Conservation (phyloP, 2,113 vertebrate species). For the Silurus glanis region DNA sequence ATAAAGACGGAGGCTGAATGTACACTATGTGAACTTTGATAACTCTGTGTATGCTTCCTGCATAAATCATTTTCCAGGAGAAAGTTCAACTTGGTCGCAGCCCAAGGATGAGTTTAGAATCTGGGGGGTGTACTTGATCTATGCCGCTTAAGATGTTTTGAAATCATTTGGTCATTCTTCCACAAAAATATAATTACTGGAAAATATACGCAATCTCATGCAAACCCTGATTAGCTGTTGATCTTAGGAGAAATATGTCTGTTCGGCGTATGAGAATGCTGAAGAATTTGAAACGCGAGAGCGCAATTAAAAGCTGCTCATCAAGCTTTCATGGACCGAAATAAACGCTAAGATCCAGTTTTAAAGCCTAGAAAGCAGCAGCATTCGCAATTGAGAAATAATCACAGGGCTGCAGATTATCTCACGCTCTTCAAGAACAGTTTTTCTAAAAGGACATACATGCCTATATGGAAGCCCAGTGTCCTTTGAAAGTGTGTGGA, state of each 20-base stretch:
- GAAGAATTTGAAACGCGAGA: not conserved
- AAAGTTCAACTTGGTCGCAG: slow-evolving; percentile 32
- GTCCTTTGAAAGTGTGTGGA: not conserved
- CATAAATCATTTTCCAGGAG: slow-evolving; percentile 57
- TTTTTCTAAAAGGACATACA: not conserved
- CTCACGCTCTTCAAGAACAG: not conserved
- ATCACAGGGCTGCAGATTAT: not conserved
- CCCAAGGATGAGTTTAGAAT: slow-evolving; percentile 26
- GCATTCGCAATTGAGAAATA: not conserved
- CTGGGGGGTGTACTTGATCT: slow-evolving; percentile 25
- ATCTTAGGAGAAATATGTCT: slow-evolving; percentile 37
- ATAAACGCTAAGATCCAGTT: not conserved
- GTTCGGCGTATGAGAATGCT: slow-evolving; percentile 26
- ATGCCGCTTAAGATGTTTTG: slow-evolving; percentile 25
- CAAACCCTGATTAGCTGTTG: slow-evolving; percentile 40
- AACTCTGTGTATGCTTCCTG: slow-evolving; percentile 65
- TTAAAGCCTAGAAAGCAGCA: not conserved
- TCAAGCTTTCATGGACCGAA: not conserved
- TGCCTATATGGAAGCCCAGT: not conserved
- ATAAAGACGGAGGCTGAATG: slow-evolving; percentile 64
- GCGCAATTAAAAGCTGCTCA: not conserved
- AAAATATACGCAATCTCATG: slow-evolving; percentile 30
- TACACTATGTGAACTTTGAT: slow-evolving; percentile 67
- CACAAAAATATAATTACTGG: slow-evolving; percentile 30
- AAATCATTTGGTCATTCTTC: not conserved